Base-by-base conservation (phyloP, 2,888 invertebrate species). In the Lycocerus yunnanus region DNA sequence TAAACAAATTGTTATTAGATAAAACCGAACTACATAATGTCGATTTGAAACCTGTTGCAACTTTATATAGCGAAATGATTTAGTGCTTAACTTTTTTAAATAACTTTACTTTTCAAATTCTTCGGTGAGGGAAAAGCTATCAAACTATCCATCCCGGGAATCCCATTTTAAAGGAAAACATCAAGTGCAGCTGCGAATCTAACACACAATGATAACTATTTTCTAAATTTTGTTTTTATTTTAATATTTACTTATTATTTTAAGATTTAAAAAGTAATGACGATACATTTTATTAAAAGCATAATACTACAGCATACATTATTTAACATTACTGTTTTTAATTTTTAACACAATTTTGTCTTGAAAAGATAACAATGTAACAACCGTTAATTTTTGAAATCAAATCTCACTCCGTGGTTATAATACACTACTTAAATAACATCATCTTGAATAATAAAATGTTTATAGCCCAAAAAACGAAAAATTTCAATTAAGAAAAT, bases 401-500 rank as follows among this genome's bases (percentile, higher is more conserved):
- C 5, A 43, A 43, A 43, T 43, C 43, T 43, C n/a, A 43, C 43
- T 6, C 43, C 43, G 43, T 6, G 43, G n/a, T 43, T 43, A 43
- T 43, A 24, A 24, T 24, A n/a, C n/a, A n/a, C 6, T n/a, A 43
- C n/a, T 43, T 6, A n/a, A 43, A 43, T 43, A n/a, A 43, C 43
- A n/a, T 43, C 43, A 43, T 43, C 43, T 43, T 43, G 43, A 43
- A 43, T n/a, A 43, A 43, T 43, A 43, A 43, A 43, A 43, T 43
- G 43, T 43, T 43, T 43, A 43, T 43, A 43, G n/a, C 6, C 43
- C 11, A 21, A 69, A 67, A 69, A 69, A 69, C 61, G 58, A 69
- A 69, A 61, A 69, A 61, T 15, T 69, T 61, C 69, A 69, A 69
- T 69, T 69, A 69, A 69, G 61, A 61, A 69, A 61, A 16, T 24